Base-by-base conservation (phyloP, 2,888 invertebrate species). In the Gryllus longicercus region DNA sequence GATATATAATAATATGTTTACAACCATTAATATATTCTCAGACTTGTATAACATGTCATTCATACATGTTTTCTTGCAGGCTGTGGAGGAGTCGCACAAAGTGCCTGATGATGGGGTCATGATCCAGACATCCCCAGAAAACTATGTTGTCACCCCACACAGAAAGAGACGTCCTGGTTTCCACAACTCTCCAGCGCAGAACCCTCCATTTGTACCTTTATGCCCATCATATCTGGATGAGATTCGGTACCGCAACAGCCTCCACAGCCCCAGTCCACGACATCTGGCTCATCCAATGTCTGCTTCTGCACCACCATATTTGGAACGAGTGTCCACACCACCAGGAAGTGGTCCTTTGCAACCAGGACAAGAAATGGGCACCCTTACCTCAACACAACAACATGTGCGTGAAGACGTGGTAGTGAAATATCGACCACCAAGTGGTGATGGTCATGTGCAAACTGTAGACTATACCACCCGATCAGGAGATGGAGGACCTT, bases 81-180 rank as follows among this genome's bases (percentile, higher is more conserved):
- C 63, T 63, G 63, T 63, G 63, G 63, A 63, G 63, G 63, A 63
- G n/a, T 63, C 74, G 50, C 50, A 75, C 74, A 78, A 80, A 21
- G 74, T 49, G 11, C 38, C 63, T 14, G 81, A 81, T 21, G 80
- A 80, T 50, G 51, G 76, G 87, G 91, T 91, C 79, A 89, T 93
- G 77, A 92, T 93, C 78, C 93, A 92, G 85, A 93, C 94, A 81
- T 94, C 94, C 0, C 90, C 91, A 78, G 94, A 94, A 86, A 94
- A 94, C 85, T 95, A 95, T 85, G 95, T 95, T 75, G 95, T 96
- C 38, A 95, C 95, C 51, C 95, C 95, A 16, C 95, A 95, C 88
- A 89, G 95, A 84, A 96, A 95, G 88, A 90, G 95, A 86, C 89
- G 95, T 86, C 95, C 95, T 1, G 95, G 95, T 79, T 96, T 96